Evolutionary conservation across 2,888 invertebrate species (phyloP).

Genomic region (Caenorhabditis afra): DNA sequence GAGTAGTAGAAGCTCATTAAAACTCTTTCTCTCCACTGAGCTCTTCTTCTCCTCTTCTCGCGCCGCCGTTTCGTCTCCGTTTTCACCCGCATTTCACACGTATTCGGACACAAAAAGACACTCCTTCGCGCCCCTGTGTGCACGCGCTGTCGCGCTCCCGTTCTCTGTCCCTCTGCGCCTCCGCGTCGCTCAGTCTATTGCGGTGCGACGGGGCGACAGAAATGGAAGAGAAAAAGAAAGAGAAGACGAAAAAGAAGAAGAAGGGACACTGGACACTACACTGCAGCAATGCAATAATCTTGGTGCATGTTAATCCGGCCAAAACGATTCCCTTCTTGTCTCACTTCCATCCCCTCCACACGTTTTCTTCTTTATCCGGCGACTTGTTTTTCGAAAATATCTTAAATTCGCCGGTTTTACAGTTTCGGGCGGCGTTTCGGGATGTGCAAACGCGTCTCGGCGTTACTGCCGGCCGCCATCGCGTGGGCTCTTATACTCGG

Average conservation of each 20-base stretch:
- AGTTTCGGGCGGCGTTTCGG: background rate
- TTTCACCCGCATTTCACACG: too few relatives aligned
- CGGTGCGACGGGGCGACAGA: constrained; percentile 3
- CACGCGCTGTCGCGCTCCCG: background rate
- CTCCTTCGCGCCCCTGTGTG: too few relatives aligned
- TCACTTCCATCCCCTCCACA: background rate
- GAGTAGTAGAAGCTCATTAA: too few relatives aligned
- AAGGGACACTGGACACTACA: constrained; percentile 7
- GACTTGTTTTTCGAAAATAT: background rate
- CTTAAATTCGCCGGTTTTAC: background rate
- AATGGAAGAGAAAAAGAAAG: constrained; percentile 16
- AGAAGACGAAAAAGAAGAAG: constrained; percentile 5
- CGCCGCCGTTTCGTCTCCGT: too few relatives aligned
- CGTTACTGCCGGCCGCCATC: constrained; percentile 97
- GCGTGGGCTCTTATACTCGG: constrained; percentile 96
- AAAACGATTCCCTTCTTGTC: background rate
- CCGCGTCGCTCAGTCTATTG: background rate
- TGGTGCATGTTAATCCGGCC: constrained; percentile 50
- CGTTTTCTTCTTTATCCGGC: background rate
- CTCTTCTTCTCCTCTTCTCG: too few relatives aligned
- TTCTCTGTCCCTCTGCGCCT: background rate
- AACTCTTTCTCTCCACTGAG: too few relatives aligned
- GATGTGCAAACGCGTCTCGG: constrained; percentile 92
- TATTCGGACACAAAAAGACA: too few relatives aligned
- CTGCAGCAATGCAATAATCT: constrained; percentile 50